These are phyloP conservation scores for Microchirus variegatus DNA, from an alignment of 2,797 vertebrate species.

Conservation along the genomic window DNA sequence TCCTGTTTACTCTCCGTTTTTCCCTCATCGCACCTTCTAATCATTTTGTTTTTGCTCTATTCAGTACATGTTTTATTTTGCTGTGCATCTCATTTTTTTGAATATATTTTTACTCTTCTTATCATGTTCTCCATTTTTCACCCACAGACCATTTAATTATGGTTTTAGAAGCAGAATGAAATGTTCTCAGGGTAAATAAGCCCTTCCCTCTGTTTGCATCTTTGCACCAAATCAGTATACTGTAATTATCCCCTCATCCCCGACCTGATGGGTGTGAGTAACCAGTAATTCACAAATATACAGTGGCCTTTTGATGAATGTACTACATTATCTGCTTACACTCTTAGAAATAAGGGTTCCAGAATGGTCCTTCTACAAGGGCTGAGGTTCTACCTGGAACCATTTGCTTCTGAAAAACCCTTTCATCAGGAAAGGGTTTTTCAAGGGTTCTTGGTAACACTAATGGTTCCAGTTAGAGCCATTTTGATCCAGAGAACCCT, in stretches of 20 bases:
- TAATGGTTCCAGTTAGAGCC: too few relatives aligned
- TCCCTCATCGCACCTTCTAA: slow-evolving; percentile 12
- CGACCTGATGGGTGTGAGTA: not conserved
- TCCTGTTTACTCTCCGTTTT: slow-evolving; percentile 26
- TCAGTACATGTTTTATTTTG: slow-evolving; percentile 1
- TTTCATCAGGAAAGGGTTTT: too few relatives aligned
- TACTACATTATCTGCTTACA: too few relatives aligned
- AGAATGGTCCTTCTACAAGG: too few relatives aligned
- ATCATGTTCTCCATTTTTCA: not conserved
- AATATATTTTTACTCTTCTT: not conserved
- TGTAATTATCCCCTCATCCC: not conserved
- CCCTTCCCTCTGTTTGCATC: not conserved
- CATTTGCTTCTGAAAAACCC: too few relatives aligned
- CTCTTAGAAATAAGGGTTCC: too few relatives aligned
- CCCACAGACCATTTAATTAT: not conserved
- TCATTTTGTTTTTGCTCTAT: slow-evolving; percentile 19
- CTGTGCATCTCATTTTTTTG: not conserved
- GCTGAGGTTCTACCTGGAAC: too few relatives aligned
- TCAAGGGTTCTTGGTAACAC: too few relatives aligned
- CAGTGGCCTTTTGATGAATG: not conserved
- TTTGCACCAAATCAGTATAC: not conserved
- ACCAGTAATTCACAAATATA: not conserved
- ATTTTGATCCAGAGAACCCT: too few relatives aligned
- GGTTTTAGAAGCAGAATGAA: not conserved
- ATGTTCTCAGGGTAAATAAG: not conserved